phyloP scores from a whole-genome alignment of 1,140 invertebrate species.

The Hestina assimilis region DNA sequence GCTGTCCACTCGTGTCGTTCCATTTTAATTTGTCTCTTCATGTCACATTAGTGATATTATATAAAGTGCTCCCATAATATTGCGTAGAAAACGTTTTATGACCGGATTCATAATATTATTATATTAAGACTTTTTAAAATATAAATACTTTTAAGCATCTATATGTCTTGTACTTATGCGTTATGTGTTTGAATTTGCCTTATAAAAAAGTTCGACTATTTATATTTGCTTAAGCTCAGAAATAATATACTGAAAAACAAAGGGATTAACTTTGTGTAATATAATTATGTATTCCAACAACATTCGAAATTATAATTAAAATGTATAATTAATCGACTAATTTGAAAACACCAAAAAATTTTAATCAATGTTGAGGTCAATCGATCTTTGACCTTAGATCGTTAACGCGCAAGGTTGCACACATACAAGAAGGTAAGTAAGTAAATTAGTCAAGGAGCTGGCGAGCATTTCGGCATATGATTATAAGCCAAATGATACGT shows the following conservation, averaged over 20 bases:
- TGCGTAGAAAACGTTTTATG: background rate
- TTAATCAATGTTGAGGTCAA: background rate
- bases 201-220: no score
- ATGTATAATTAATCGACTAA: background rate
- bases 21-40: slow-evolving; percentile 3
- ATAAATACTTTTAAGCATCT: background rate
- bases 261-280: no score
- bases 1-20: background rate
- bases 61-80: background rate
- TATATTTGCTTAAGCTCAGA: no score
- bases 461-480: no score
- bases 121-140: background rate
- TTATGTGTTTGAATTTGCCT: background rate
- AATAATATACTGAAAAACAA: no score
- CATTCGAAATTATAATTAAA: no score
- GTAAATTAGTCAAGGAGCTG: no score
- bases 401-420: slow-evolving; percentile 1
- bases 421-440: slow-evolving; percentile 12
- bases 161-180: no score
- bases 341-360: background rate
- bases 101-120: background rate
- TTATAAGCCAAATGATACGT: no score
- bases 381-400: slow-evolving; percentile 7
- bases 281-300: no score
- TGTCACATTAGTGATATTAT: background rate